Percentiles rank a stretch among this genome's conserved stretches.
Evolutionary conservation across 2,113 vertebrate species (phyloP).

Genomic region (Tachycineta bicolor): DNA sequence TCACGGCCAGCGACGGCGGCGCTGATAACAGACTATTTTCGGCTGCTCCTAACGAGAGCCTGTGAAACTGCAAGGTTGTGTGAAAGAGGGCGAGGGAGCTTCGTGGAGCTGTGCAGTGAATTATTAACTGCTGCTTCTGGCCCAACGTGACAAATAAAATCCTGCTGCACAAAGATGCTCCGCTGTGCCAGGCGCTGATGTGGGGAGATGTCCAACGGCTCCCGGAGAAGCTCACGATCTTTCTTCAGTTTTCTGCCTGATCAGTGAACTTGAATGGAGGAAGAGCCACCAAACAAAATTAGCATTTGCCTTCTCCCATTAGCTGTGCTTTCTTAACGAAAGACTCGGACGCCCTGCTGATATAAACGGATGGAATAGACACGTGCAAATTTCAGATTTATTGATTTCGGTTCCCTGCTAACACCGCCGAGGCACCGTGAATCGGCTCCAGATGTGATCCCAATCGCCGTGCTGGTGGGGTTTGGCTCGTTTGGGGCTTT

Average conservation of each 20-base stretch:
- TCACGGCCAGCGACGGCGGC: not conserved
- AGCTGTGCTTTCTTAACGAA: not conserved
- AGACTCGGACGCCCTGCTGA: not conserved
- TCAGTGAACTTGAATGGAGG: not conserved
- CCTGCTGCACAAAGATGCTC: not conserved
- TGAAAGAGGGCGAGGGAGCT: conserved; percentile 35
- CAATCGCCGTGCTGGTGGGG: fast-evolving
- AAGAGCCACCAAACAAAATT: not conserved
- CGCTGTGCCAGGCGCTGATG: not conserved
- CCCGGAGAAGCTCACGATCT: not conserved
- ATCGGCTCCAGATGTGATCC: not conserved
- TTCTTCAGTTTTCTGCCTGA: conserved; percentile 24
- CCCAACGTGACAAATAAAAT: conserved; percentile 58
- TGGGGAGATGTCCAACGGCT: not conserved
- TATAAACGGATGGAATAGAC: not conserved
- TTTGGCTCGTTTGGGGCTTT: not conserved
- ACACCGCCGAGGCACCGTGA: not conserved
- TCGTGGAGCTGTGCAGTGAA: conserved; percentile 17
- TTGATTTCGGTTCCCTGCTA: not conserved
- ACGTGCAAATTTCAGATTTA: not conserved
- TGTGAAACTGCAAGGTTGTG: conserved; percentile 50
- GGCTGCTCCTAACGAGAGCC: conserved; percentile 19
- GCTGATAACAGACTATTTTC: conserved; percentile 54
- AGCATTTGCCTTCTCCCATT: conserved; percentile 6
- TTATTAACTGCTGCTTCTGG: conserved; percentile 26